Conservation (phyloP, 2,888 invertebrate species). For the Torymus texanus region DNA sequence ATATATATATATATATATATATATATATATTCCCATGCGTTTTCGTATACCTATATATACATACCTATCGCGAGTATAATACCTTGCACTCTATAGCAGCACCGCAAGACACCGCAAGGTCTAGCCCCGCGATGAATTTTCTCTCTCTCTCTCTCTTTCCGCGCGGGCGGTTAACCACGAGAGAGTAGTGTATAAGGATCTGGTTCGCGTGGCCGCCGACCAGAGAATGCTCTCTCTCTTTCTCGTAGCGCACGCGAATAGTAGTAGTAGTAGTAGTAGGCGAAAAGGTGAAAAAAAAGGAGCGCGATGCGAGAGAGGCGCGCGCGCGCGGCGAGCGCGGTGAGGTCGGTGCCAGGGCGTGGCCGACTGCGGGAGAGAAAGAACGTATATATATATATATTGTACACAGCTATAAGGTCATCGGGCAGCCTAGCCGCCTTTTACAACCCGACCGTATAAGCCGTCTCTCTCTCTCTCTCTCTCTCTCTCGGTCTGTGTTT, state of each 20-base stretch:
- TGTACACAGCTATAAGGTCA: slow-evolving; percentile 45
- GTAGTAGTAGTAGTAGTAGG: slow-evolving; percentile 12
- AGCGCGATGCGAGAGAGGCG: not conserved
- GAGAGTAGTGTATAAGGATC: slow-evolving; percentile 30
- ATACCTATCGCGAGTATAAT: not conserved
- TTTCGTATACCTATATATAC: no score
- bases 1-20: no score
- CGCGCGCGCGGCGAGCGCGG: slow-evolving; percentile 2
- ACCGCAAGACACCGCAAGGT: slow-evolving; percentile 33
- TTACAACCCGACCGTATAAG: slow-evolving; percentile 10
- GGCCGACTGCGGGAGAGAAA: slow-evolving; percentile 20
- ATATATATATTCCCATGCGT: no score
- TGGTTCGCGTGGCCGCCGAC: slow-evolving; percentile 35
- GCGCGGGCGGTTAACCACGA: slow-evolving; percentile 47
- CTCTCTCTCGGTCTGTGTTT: slow-evolving; percentile 15
- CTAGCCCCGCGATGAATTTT: slow-evolving; percentile 29
- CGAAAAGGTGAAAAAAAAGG: slow-evolving; percentile 25
- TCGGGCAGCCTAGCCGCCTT: slow-evolving; percentile 33
- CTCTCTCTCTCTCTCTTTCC: slow-evolving; percentile 8
- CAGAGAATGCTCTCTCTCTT: not conserved
- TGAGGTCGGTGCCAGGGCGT: slow-evolving; percentile 41
- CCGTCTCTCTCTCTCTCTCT: slow-evolving; percentile 12
- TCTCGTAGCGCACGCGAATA: not conserved
- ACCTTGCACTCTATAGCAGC: not conserved
- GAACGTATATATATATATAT: no score